Evolutionary conservation across 2,888 invertebrate species (phyloP).

Genomic region (Harpagoxenus sublaevis): DNA sequence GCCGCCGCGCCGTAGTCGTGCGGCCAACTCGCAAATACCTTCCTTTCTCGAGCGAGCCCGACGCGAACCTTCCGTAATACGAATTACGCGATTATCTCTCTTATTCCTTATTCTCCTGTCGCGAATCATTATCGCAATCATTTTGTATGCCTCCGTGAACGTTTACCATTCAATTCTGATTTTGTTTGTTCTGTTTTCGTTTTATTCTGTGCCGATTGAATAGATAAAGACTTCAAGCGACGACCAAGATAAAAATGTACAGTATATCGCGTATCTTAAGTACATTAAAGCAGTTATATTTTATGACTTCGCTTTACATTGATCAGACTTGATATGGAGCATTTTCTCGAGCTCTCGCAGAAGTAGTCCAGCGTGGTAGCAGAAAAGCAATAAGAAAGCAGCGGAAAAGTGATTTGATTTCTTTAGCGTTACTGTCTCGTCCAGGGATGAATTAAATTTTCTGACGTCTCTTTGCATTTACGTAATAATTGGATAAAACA

Average conservation of each 20-base stretch:
- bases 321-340: neutral
- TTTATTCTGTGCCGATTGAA: neutral
- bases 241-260: neutral
- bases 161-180: neutral
- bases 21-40: constrained; percentile 25
- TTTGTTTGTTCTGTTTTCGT: neutral
- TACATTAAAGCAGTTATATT: neutral
- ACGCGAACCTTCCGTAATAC: constrained; percentile 52
- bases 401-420: constrained; percentile 77
- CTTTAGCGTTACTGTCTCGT: constrained; percentile 59
- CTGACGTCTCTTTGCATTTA: constrained; percentile 13
- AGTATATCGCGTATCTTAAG: neutral
- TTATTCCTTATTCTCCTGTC: neutral
- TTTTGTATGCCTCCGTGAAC: constrained; percentile 9
- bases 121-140: constrained; percentile 25
- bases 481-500: neutral
- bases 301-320: neutral
- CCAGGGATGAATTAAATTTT: constrained; percentile 58
- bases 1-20: constrained; percentile 50
- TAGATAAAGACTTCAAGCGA: neutral
- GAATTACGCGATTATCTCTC: constrained; percentile 40
- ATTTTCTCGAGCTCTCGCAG: constrained; percentile 65
- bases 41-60: constrained; percentile 50
- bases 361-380: constrained; percentile 73
- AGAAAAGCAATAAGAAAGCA: constrained; percentile 30